Base-by-base conservation (phyloP, 2,888 invertebrate species). In the Troilus luridus region DNA sequence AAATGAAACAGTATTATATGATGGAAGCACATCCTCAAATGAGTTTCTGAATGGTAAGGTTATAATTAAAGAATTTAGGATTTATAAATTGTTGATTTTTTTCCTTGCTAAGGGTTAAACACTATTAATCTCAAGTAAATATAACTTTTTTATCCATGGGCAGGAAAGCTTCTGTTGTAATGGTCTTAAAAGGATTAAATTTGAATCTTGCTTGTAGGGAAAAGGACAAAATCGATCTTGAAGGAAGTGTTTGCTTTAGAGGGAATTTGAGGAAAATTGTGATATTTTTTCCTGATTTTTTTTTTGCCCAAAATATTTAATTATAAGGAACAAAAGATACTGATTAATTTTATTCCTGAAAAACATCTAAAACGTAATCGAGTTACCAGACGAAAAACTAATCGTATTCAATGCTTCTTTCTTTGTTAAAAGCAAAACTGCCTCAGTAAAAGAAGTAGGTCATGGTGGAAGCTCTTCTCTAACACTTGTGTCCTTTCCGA, bases 401-500 rank as follows among this genome's bases (percentile, higher is more conserved):
- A 67, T 2, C n/a, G 11, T 14, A 72, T 77, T 41, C 41, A 77
- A 41, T 77, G 17, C 27, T 19, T 19, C 27, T 27, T 41, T 67
- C 72, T 19, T 77, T 77, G 27, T 41, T 77, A 8, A 17, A 27
- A 77, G 41, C 17, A 77, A 77, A 41, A 77, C 72, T 77, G 72
- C 19, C 41, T 77, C 27, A 41, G 72, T 41, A 77, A 77, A 77
- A 77, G 41, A 77, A 17, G 14, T 41, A 41, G 72, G 27, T 41
- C 27, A 41, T 14, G 19, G 17, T 17, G 27, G 17, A 17, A 17
- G 27, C 10, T 24, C 67, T 24, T 7, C 17, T 41, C 72, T 17
- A 27, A 77, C 72, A 41, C 72, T 41, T 24, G 27, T 41, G 41
- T 77, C 72, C 72, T 77, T 77, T 77, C 41, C 72, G 72, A 77